phyloP scores from a whole-genome alignment of 2,113 vertebrate genomes.

The Hippocampus comes region DNA sequence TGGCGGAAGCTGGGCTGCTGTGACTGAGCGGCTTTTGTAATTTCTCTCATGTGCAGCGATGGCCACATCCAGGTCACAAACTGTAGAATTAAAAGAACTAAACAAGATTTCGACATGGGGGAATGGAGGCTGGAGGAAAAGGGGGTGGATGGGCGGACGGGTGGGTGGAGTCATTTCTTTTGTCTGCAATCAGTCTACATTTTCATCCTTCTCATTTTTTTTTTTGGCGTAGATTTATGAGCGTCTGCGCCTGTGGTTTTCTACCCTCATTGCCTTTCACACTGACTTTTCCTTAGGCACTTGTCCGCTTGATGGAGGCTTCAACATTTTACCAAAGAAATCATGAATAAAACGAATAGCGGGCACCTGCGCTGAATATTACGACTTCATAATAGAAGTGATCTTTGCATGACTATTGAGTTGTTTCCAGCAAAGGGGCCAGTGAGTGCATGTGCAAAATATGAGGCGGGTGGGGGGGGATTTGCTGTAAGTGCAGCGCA shows the following conservation, averaged over 20 bases:
- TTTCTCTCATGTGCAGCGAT: constrained; percentile 89
- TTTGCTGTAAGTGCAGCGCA: constrained; percentile 52
- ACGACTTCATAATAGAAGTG: constrained; percentile 30
- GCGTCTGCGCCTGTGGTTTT: constrained; percentile 51
- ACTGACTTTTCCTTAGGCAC: constrained; percentile 59
- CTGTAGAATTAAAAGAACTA: constrained; percentile 80
- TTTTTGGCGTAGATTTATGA: constrained; percentile 76
- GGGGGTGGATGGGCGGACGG: constrained; percentile 3
- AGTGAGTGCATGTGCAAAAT: constrained; percentile 52
- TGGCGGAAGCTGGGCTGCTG: constrained; percentile 81
- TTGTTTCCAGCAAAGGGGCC: constrained; percentile 44
- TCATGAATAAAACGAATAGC: constrained; percentile 54
- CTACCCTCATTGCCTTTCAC: constrained; percentile 57
- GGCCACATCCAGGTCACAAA: constrained; percentile 84
- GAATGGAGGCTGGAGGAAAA: constrained; percentile 51
- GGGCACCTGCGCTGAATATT: constrained; percentile 33
- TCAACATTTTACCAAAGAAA: constrained; percentile 54
- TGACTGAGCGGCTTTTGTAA: constrained; percentile 88
- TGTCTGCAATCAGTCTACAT: constrained; percentile 64
- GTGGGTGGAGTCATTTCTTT: constrained; percentile 72
- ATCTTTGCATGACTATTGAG: constrained; percentile 49
- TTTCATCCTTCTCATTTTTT: constrained; percentile 57
- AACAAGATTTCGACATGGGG: constrained; percentile 78
- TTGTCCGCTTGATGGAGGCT: constrained; percentile 55
- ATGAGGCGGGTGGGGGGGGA: constrained; percentile 50